Base-by-base conservation (phyloP, 2,797 vertebrate species). In the Enteromius fasciolatus region DNA sequence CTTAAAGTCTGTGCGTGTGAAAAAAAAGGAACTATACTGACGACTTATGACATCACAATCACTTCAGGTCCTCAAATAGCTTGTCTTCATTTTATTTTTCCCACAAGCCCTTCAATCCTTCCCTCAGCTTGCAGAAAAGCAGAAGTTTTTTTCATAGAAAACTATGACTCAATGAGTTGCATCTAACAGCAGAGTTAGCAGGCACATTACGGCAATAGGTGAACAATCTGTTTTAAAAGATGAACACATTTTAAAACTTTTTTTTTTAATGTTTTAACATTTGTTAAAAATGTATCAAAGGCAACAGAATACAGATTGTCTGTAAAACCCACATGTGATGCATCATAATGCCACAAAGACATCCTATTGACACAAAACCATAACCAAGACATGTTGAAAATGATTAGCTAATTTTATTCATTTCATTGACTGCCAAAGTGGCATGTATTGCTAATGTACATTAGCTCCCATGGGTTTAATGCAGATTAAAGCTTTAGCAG, bases 31-130 rank as follows among this genome's bases (percentile, higher is more conserved):
- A 94, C 81, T 91, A 0, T 52, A 23, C 66, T 1, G 1, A 84
- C 93, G 93, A 94, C 90, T 1, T 4, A 86, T 94, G 93, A 94
- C 90, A 90, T 92, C 84, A 89, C 85, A 87, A 89, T 89, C 91
- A 90, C 85, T 82, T 88, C 89, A 89, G 86, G 83, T 82, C 82
- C 86, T 86, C 84, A 92, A 93, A 93, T 90, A 92, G 88, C 78
- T 81, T 85, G 74, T 88, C 83, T 90, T 83, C 85, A 59, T 59
- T 48, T 82, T 78, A 76, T 78, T 82, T 83, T 84, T 91, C 88
- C 85, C 88, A 85, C 90, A 87, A 76, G 74, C 69, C 78, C 39
- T 20, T 31, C 73, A 74, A 46, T 84, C 52, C 50, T 36, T 74
- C n/a, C 48, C 44, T 18, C 17, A 66, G 72, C 78, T 82, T 25